phyloP scores from a whole-genome alignment of 2,113 vertebrate species.

The Silurus asotus region DNA sequence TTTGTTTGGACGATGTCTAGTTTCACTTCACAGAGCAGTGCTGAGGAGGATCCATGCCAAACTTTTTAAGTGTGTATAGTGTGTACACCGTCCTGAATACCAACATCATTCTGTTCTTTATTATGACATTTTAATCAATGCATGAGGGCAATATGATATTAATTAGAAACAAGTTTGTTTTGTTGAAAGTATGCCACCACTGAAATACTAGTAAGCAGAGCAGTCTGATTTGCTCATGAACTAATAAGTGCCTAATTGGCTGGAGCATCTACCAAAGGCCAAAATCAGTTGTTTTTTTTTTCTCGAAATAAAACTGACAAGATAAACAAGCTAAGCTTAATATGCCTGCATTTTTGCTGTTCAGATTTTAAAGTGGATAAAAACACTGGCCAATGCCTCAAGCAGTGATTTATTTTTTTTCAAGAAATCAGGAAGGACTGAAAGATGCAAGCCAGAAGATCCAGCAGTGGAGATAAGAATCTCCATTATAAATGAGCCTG shows the following conservation, averaged over 20 bases:
- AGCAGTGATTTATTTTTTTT: slow-evolving; percentile 32
- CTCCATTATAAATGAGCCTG: slow-evolving; percentile 57
- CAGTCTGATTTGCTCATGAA: neutral
- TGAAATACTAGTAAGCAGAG: neutral
- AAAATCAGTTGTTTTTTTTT: neutral
- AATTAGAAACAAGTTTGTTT: neutral
- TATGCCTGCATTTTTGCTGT: neutral
- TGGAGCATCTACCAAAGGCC: neutral
- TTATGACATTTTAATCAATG: neutral
- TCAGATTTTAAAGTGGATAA: slow-evolving; percentile 22
- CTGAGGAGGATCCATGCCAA: neutral
- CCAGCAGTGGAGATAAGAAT: slow-evolving; percentile 51
- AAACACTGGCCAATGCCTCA: slow-evolving; percentile 2
- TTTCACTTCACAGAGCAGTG: neutral
- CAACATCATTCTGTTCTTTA: neutral
- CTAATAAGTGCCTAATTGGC: neutral
- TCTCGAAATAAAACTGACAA: neutral
- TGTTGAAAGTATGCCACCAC: neutral
- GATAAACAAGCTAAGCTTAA: neutral
- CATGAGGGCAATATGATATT: neutral
- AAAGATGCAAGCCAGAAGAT: slow-evolving; percentile 48
- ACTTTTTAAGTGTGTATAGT: neutral
- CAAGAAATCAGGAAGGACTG: slow-evolving; percentile 23
- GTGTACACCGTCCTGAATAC: neutral
- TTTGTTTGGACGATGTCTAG: neutral